Base-by-base conservation (phyloP, 2,113 vertebrate species). In the Glaucidium brasilianum region DNA sequence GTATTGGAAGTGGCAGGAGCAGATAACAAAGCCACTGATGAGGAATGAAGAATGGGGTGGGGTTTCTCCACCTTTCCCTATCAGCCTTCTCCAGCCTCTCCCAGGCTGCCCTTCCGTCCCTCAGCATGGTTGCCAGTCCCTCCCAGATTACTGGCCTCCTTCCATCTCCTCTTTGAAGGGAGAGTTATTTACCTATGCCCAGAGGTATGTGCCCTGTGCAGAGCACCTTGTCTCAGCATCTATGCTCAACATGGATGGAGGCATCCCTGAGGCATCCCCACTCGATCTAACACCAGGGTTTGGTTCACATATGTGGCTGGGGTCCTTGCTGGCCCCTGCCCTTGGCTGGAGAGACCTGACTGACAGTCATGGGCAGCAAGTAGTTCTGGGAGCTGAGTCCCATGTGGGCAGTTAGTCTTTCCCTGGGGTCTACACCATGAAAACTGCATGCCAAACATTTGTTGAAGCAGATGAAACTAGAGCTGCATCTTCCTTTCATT, bases 231-330 rank as follows among this genome's bases (percentile, higher is more conserved):
- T 69, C 66, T n/a, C 49, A 73, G 64, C 69, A 69, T 43, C 43
- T 43, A 43, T 43, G 16, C 43, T 43, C 43, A 43, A 43, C 7
- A 4, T 55, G 43, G 45, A 72, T 41, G 29, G 30, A 58, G 35
- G 62, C 27, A 74, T 25, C 9, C 21, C 41, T 0, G 1, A 60
- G 39, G 26, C 6, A 0, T 64, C 23, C 39, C 45, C 2, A 2
- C 45, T 47, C 39, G 27, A 16, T 88, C 5, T 34, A 47, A 52
- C 14, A 32, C 29, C 21, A 35, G 53, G 52, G 17, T 27, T 81
- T 72, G 34, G 29, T 45, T 56, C 59, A 15, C 29, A 16, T 2
- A 0, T 52, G 47, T 32, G 37, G 19, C n/a, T 64, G 32, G 30
- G 18, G n/a, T 50, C 23, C 53, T 55, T 50, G 25, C 35, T 62